phyloP scores from a whole-genome alignment of 2,888 invertebrate species.

The Smittia aterrima region DNA sequence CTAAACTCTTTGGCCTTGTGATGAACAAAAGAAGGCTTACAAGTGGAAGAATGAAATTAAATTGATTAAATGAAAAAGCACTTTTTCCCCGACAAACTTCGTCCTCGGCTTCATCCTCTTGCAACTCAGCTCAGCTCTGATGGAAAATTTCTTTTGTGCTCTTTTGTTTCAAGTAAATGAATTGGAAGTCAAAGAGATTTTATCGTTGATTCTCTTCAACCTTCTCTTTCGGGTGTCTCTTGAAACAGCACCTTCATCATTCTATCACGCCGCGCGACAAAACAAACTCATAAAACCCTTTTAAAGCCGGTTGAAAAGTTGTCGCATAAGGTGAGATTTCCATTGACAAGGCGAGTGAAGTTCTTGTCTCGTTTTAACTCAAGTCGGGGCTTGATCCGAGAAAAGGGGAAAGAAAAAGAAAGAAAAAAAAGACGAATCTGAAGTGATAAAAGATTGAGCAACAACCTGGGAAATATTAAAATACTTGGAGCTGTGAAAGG shows the following conservation, averaged over 20 bases:
- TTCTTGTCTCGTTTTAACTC: not conserved
- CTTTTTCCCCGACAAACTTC: not conserved
- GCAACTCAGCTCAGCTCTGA: not conserved
- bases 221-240: not conserved
- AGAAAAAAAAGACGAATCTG: not conserved
- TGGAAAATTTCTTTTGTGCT: slow-evolving; percentile 21
- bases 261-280: not conserved
- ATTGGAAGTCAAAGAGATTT: slow-evolving; percentile 18
- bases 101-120: not conserved
- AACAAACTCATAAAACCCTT: slow-evolving; percentile 7
- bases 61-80: slow-evolving; percentile 11
- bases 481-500: slow-evolving; percentile 3
- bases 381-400: not conserved
- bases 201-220: not conserved
- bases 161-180: slow-evolving; percentile 17
- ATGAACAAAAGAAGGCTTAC: not conserved
- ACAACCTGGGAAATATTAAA: slow-evolving; percentile 16
- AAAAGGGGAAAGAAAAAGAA: not conserved
- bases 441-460: slow-evolving; percentile 4
- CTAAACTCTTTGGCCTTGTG: no score
- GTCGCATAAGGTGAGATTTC: not conserved
- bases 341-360: not conserved
- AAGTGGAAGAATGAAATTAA: slow-evolving; percentile 10
- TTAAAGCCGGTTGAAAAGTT: slow-evolving; percentile 1
- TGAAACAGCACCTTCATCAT: slow-evolving; percentile 30